Evolutionary conservation across 2,888 invertebrate genomes (phyloP).

Genomic region (Patella ulyssiponensis): DNA sequence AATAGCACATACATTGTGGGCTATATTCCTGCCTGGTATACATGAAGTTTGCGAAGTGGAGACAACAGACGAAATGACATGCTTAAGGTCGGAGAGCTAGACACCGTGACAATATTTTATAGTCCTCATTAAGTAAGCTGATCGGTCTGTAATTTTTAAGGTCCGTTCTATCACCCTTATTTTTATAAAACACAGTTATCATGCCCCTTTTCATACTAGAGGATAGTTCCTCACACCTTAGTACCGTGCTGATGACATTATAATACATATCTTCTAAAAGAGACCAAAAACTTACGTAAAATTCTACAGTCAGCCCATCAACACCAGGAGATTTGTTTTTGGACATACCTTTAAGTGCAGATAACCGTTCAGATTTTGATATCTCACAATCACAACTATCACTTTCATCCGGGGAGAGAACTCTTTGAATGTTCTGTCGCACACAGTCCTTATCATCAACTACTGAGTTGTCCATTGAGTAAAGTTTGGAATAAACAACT

Average conservation of each 20-base stretch:
- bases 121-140: constrained; percentile 42
- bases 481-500: constrained; percentile 11
- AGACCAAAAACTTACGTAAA: constrained; percentile 35
- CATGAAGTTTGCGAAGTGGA: constrained; percentile 43
- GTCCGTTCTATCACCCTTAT: constrained; percentile 26
- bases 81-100: constrained; percentile 35
- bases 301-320: constrained; percentile 43
- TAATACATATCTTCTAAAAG: constrained; percentile 28
- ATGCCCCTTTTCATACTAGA: constrained; percentile 23
- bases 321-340: constrained; percentile 39
- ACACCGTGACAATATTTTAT: constrained; percentile 44
- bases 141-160: constrained; percentile 47
- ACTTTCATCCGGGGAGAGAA: neutral
- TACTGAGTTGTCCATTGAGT: constrained; percentile 17
- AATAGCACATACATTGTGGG: constrained; percentile 43
- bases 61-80: constrained; percentile 35
- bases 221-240: constrained; percentile 26
- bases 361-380: constrained; percentile 13
- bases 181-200: constrained; percentile 43
- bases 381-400: constrained; percentile 6
- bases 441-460: constrained; percentile 16
- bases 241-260: constrained; percentile 21
- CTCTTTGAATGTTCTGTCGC: neutral
- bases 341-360: constrained; percentile 30
- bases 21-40: constrained; percentile 42